Conservation (phyloP, 2,113 vertebrate species). For the Sturnus vulgaris region DNA sequence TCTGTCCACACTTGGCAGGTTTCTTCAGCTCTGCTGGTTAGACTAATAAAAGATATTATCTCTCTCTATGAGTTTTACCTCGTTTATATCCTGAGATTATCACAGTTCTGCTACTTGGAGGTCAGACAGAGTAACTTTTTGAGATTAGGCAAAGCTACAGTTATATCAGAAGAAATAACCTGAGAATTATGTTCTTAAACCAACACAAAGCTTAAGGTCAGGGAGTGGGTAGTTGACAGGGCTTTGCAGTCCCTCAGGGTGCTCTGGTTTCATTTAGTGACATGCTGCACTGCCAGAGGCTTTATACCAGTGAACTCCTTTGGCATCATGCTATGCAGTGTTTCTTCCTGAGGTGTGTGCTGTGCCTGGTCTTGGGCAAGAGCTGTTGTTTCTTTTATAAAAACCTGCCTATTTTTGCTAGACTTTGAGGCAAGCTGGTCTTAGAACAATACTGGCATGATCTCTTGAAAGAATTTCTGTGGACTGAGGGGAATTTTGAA, state of each 20-base stretch:
- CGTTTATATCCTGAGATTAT: not conserved
- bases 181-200: not conserved
- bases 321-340: fast-evolving
- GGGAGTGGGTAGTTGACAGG: not conserved
- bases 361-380: not conserved
- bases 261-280: not conserved
- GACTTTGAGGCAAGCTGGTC: not conserved
- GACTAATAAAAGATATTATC: constrained; percentile 14
- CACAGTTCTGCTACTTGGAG: not conserved
- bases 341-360: not conserved
- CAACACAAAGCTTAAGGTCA: not conserved
- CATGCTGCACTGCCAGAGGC: not conserved
- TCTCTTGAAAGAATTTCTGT: not conserved
- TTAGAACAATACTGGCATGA: not conserved
- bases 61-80: not conserved
- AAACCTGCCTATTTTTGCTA: not conserved
- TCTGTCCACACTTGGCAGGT: constrained; percentile 21
- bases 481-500: not conserved
- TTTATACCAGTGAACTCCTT: not conserved
- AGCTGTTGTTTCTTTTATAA: not conserved
- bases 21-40: not conserved
- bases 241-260: not conserved
- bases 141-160: not conserved
- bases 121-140: not conserved
- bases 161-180: not conserved